These are phyloP conservation scores for Melanerpes aurifrons DNA, from an alignment of 2,113 vertebrate genomes.

Conservation along the genomic window DNA sequence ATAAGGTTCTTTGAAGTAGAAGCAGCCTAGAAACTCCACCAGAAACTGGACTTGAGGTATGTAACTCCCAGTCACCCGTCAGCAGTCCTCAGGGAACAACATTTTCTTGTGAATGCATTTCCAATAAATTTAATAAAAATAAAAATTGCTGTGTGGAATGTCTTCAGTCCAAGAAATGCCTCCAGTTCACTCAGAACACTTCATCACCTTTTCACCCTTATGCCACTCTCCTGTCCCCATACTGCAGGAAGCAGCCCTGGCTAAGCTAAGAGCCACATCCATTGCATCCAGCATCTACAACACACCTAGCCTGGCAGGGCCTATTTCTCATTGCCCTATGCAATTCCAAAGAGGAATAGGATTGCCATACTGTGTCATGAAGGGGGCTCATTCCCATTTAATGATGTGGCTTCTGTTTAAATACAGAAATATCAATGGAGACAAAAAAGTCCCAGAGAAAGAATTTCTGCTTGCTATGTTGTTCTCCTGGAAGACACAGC, in stretches of 20 bases:
- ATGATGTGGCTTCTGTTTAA: constrained; percentile 50
- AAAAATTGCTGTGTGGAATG: not conserved
- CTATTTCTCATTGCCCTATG: not conserved
- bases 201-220: not conserved
- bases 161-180: not conserved
- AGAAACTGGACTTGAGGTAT: not conserved
- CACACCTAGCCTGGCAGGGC: not conserved
- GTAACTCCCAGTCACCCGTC: not conserved
- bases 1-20: not conserved
- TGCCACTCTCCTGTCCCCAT: not conserved
- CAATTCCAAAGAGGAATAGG: not conserved
- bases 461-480: constrained; percentile 42
- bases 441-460: not conserved
- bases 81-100: not conserved
- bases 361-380: rapidly evolving
- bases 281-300: not conserved
- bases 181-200: not conserved
- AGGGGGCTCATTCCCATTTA: constrained; percentile 8
- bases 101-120: not conserved
- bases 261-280: not conserved
- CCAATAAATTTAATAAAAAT: not conserved
- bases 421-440: constrained; percentile 32
- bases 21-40: not conserved
- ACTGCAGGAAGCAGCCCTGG: not conserved
- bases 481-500: not conserved